Conservation (phyloP, 2,888 invertebrate genomes). For the Papilio demoleus region DNA sequence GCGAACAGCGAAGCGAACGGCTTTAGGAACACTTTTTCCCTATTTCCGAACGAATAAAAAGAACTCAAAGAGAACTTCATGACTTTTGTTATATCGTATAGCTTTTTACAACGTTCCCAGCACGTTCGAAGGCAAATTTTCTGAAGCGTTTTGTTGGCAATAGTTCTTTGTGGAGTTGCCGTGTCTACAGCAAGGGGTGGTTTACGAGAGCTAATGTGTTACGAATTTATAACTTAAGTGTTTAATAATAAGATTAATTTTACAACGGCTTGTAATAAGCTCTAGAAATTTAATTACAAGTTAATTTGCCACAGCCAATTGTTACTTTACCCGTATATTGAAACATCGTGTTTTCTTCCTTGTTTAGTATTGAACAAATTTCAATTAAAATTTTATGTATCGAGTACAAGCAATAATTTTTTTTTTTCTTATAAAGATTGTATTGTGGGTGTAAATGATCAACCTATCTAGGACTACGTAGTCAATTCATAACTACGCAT, state of each 20-base stretch:
- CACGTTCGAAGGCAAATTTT: constrained; percentile 54
- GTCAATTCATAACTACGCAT: constrained; percentile 1
- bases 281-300: constrained; percentile 18
- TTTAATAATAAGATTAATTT: neutral
- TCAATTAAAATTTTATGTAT: neutral
- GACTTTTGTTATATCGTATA: constrained; percentile 77
- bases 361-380: neutral
- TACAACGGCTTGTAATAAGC: neutral
- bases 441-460: neutral
- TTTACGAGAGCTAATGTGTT: constrained; percentile 13
- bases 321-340: constrained; percentile 4
- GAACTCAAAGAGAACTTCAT: constrained; percentile 74
- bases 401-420: neutral
- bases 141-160: constrained; percentile 52
- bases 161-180: constrained; percentile 42
- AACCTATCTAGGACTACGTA: neutral
- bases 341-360: neutral
- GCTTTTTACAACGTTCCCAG: constrained; percentile 57
- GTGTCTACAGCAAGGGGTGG: constrained; percentile 34
- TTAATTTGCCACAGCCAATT: constrained; percentile 14
- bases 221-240: constrained; percentile 22
- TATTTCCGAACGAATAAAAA: constrained; percentile 78
- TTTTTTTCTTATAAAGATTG: too few species aligned
- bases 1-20: constrained; percentile 70
- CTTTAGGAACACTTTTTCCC: constrained; percentile 78